Evolutionary conservation across 2,888 invertebrate genomes (phyloP).

Genomic region (Scelioninae gen. 2): DNA sequence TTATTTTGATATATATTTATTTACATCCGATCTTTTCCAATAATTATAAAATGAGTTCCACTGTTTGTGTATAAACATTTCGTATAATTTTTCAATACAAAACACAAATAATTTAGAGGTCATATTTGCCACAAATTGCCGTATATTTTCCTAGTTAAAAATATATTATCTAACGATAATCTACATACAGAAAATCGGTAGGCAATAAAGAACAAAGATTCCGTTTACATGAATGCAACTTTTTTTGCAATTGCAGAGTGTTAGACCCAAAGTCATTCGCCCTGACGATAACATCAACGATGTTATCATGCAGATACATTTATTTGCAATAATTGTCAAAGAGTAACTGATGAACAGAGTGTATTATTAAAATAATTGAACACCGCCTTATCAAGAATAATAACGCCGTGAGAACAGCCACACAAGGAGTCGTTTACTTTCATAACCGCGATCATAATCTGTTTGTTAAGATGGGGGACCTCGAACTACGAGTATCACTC

Average conservation of each 20-base stretch:
- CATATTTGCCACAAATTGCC: too few species aligned
- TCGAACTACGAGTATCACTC: conserved; percentile 47
- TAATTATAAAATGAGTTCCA: too few species aligned
- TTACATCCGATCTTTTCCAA: too few species aligned
- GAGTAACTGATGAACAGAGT: conserved; percentile 16
- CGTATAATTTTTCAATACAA: too few species aligned
- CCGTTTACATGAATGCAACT: too few species aligned
- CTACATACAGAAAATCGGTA: too few species aligned
- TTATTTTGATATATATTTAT: too few species aligned
- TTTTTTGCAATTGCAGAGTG: neutral
- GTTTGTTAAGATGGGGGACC: conserved; percentile 45
- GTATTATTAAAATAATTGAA: conserved; percentile 43
- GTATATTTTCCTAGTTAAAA: too few species aligned
- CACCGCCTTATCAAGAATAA: conserved; percentile 46
- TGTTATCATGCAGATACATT: neutral
- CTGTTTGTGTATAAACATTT: too few species aligned
- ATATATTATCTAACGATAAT: too few species aligned
- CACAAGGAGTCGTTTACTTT: conserved; percentile 32
- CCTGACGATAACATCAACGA: conserved; percentile 1
- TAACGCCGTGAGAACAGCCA: conserved; percentile 48
- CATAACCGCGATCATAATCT: conserved; percentile 52
- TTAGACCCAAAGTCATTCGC: conserved; percentile 16
- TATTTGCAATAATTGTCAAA: conserved; percentile 27
- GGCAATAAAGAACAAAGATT: too few species aligned
- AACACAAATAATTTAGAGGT: too few species aligned